phyloP scores from a whole-genome alignment of 2,888 invertebrate genomes.

The Hedya salicella region DNA sequence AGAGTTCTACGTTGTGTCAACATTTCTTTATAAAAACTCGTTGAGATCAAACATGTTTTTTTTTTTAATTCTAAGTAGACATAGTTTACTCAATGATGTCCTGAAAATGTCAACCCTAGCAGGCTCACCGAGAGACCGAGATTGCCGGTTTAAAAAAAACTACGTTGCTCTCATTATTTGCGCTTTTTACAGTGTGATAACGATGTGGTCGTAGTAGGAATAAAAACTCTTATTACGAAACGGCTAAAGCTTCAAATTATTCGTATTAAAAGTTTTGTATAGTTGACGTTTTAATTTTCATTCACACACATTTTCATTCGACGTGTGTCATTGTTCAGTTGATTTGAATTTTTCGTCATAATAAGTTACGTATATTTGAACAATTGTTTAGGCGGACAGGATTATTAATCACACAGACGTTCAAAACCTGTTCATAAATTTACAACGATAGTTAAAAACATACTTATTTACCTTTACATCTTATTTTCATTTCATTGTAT shows the following conservation, averaged over 20 bases:
- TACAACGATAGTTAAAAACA: slow-evolving; percentile 3
- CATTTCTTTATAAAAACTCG: no score
- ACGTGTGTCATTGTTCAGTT: background rate
- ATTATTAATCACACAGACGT: slow-evolving; percentile 1
- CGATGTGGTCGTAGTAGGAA: slow-evolving; percentile 15
- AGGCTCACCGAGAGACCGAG: slow-evolving; percentile 5
- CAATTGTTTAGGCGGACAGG: slow-evolving; percentile 4
- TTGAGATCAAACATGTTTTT: no score
- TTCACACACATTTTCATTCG: no score
- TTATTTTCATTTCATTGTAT: background rate
- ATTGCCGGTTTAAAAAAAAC: slow-evolving; percentile 40
- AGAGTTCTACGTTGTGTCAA: no score
- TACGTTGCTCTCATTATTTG: slow-evolving; percentile 42
- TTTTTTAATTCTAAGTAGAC: no score
- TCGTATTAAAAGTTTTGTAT: background rate
- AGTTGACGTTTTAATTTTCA: no score
- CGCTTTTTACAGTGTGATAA: slow-evolving; percentile 33
- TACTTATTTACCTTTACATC: background rate
- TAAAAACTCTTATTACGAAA: slow-evolving; percentile 23
- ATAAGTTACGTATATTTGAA: slow-evolving; percentile 18
- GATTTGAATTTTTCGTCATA: slow-evolving; percentile 4
- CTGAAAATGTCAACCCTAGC: slow-evolving; percentile 29
- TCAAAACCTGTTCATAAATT: slow-evolving; percentile 7
- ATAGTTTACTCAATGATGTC: no score
- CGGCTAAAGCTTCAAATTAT: background rate